Percentiles rank a stretch among this genome's conserved stretches.
phyloP scores from a whole-genome alignment of 2,888 invertebrate species.

The Diadegma fenestrale region DNA sequence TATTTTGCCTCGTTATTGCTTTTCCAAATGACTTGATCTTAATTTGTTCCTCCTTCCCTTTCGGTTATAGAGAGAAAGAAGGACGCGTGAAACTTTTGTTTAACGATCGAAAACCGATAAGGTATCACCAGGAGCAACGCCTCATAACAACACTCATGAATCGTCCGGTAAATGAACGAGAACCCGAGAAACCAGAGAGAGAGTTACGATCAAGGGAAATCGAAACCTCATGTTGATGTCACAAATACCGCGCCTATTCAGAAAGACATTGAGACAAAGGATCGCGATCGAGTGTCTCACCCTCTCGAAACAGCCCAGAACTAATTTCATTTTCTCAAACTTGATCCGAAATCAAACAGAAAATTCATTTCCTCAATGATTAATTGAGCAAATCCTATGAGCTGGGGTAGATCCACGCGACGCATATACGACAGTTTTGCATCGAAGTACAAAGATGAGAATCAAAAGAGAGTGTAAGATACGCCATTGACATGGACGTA shows the following conservation, averaged over 20 bases:
- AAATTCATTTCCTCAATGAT: background rate
- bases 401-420: background rate
- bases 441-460: background rate
- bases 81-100: conserved; percentile 12
- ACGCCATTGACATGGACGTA: background rate
- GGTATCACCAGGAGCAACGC: conserved; percentile 19
- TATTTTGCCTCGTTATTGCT: background rate
- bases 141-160: conserved; percentile 3
- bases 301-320: background rate
- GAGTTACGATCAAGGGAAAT: conserved; percentile 31
- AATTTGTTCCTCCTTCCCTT: background rate
- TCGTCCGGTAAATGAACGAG: conserved; percentile 41
- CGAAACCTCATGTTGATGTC: conserved; percentile 16
- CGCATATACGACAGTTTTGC: conserved; percentile 30
- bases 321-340: background rate
- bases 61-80: background rate
- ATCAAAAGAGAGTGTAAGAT: background rate
- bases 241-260: background rate
- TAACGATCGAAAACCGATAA: conserved; percentile 52
- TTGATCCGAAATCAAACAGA: background rate
- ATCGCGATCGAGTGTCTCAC: background rate
- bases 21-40: background rate
- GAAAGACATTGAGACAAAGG: background rate
- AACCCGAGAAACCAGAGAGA: background rate
- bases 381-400: conserved; percentile 13